Evolutionary conservation across 2,797 vertebrate species (phyloP).

Genomic region (Acrossocheilus fasciatus): DNA sequence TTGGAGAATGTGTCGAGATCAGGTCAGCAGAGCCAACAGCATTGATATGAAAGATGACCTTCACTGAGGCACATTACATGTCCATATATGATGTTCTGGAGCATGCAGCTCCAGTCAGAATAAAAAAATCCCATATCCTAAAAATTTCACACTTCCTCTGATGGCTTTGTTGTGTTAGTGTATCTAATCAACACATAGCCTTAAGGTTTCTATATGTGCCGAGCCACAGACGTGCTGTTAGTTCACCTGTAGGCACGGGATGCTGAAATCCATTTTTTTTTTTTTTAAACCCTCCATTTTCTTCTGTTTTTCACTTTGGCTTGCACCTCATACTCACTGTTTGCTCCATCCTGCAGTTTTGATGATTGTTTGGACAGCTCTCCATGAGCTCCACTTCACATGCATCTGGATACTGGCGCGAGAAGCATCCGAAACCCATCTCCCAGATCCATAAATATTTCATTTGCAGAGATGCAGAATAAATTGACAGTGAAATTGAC

Average conservation of each 20-base stretch:
- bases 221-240: background rate
- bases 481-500: constrained; percentile 82
- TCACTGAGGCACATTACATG: constrained; percentile 4
- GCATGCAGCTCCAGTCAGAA: background rate
- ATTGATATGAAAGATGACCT: constrained; percentile 47
- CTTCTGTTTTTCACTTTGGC: background rate
- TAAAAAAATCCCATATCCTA: background rate
- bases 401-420: constrained; percentile 70
- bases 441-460: constrained; percentile 79
- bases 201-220: background rate
- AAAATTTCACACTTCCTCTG: constrained; percentile 19
- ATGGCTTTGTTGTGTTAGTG: background rate
- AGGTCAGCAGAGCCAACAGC: constrained; percentile 25
- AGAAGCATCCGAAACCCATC: constrained; percentile 69
- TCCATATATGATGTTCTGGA: constrained; percentile 9
- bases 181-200: constrained; percentile 32
- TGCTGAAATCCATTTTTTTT: background rate
- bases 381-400: constrained; percentile 70
- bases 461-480: constrained; percentile 74
- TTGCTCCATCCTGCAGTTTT: constrained; percentile 69
- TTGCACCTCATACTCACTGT: constrained; percentile 42
- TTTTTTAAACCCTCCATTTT: background rate
- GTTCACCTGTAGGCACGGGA: constrained; percentile 7
- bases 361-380: constrained; percentile 44
- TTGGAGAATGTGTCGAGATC: constrained; percentile 6